These are phyloP conservation scores for Falcaria lacertinaria DNA, from an alignment of 2,888 invertebrate genomes.

Conservation along the genomic window DNA sequence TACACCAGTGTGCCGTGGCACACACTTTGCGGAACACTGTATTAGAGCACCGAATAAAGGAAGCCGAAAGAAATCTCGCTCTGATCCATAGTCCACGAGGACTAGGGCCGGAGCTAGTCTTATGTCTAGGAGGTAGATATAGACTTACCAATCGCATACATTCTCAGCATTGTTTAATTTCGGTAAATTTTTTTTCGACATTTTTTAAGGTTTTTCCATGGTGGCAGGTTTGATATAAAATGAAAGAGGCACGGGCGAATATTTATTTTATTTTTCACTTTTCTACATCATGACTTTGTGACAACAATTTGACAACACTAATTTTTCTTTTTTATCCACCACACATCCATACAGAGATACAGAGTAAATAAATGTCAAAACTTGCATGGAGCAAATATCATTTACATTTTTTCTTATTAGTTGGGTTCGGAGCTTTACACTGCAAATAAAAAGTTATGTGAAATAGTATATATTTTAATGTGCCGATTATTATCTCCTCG, in stretches of 20 bases:
- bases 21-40: no score
- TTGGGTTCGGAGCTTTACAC: background rate
- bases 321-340: background rate
- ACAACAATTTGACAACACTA: background rate
- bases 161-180: constrained; percentile 7
- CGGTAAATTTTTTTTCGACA: background rate
- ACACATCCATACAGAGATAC: background rate
- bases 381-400: background rate
- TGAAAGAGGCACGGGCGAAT: background rate
- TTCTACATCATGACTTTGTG: background rate
- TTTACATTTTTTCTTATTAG: background rate
- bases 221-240: background rate
- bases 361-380: background rate
- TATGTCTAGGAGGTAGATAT: background rate
- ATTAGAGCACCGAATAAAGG: no score
- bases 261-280: background rate
- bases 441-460: background rate
- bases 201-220: background rate
- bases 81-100: no score
- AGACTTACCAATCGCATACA: constrained; percentile 52
- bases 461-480: no score
- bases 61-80: no score
- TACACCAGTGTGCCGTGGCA: no score
- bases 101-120: background rate
- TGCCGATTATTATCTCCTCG: no score